These are phyloP conservation scores for Thinocorus orbignyianus DNA, from an alignment of 2,113 vertebrate species.

Conservation along the genomic window DNA sequence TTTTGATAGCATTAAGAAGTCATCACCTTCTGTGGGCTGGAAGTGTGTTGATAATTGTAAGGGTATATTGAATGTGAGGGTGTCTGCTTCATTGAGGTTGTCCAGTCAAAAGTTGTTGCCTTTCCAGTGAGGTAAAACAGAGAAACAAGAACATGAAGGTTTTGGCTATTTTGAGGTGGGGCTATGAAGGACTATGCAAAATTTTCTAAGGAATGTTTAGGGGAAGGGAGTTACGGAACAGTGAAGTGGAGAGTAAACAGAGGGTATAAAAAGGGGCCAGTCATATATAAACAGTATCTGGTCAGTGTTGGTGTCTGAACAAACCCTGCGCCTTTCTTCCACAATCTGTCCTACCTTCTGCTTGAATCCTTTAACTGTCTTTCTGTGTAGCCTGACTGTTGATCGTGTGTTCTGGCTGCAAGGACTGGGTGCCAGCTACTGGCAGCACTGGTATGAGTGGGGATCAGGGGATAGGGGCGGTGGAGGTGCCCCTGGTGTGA, in stretches of 20 bases:
- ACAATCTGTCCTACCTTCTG: neutral
- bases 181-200: neutral
- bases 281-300: fast-evolving
- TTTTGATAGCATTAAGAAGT: neutral
- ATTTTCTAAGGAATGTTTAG: neutral
- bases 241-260: neutral
- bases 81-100: neutral
- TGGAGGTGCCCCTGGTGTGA: neutral
- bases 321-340: neutral
- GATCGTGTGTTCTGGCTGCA: fast-evolving
- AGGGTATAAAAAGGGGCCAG: neutral
- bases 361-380: neutral
- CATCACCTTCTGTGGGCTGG: neutral
- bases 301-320: neutral
- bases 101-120: neutral
- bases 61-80: neutral
- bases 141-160: neutral
- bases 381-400: neutral
- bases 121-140: fast-evolving
- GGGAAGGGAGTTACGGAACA: neutral
- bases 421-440: neutral
- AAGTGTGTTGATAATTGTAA: neutral
- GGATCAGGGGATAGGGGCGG: neutral
- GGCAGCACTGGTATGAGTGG: fast-evolving
- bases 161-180: neutral